phyloP scores from a whole-genome alignment of 2,113 vertebrate genomes.

The Excalfactoria chinensis region DNA sequence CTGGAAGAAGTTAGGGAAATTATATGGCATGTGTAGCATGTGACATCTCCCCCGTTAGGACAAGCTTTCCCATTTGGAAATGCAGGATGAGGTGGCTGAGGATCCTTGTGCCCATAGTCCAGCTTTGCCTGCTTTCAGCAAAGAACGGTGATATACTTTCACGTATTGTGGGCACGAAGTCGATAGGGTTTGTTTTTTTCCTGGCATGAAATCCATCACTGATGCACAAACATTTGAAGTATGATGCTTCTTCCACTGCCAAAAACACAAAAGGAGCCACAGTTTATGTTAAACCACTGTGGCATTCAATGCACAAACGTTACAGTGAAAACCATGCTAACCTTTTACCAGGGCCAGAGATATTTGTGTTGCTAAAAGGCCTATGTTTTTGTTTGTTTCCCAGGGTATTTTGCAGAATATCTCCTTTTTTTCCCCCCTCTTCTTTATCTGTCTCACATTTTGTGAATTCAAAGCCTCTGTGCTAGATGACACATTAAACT shows the following conservation, averaged over 20 bases:
- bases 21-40: accelerated
- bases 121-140: not conserved
- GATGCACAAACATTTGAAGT: not conserved
- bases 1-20: not conserved
- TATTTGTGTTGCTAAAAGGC: not conserved
- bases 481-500: not conserved
- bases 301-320: not conserved
- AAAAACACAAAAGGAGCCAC: not conserved
- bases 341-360: not conserved
- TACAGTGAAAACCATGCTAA: not conserved
- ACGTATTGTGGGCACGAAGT: not conserved
- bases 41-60: not conserved
- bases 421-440: not conserved
- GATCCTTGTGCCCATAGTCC: not conserved
- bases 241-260: not conserved
- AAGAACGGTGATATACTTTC: not conserved
- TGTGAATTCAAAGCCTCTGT: not conserved
- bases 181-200: not conserved
- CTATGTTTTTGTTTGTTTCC: not conserved
- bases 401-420: not conserved
- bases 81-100: not conserved
- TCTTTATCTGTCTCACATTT: not conserved
- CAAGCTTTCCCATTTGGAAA: not conserved
- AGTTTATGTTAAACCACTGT: not conserved
- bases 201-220: not conserved